Percentiles rank a stretch among this genome's conserved stretches.
Conservation (phyloP, 2,888 invertebrate genomes). For the Dichetophora obliterata region DNA sequence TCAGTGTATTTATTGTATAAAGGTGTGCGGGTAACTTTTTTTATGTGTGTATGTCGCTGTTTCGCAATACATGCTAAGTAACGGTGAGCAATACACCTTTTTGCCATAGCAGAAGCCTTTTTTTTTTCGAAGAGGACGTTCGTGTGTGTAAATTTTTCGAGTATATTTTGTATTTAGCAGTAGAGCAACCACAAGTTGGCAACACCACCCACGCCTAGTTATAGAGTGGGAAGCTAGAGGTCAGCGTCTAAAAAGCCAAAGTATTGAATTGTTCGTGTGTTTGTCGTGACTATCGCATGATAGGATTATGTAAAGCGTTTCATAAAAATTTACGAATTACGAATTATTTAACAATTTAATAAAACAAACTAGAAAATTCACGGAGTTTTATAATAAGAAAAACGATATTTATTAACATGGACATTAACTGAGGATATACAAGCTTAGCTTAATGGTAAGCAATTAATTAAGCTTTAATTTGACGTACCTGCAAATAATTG, state of each 20-base stretch:
- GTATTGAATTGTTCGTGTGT: not conserved
- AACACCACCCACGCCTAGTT: not conserved
- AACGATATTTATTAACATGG: not conserved
- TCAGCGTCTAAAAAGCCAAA: not conserved
- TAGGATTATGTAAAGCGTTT: conserved; percentile 31
- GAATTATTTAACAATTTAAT: not conserved
- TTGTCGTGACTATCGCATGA: conserved; percentile 5
- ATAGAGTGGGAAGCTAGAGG: no score
- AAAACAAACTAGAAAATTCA: not conserved
- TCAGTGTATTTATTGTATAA: not conserved
- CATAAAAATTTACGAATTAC: not conserved
- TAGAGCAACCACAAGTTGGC: not conserved
- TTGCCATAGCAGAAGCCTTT: not conserved
- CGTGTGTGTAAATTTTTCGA: not conserved
- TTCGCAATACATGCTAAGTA: not conserved
- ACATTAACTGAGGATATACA: not conserved
- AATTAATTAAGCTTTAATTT: not conserved
- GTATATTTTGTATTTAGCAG: not conserved
- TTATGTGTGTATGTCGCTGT: not conserved
- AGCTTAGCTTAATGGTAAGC: not conserved
- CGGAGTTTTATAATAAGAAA: not conserved
- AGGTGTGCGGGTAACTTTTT: not conserved
- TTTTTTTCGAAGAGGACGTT: not conserved
- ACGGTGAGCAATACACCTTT: conserved; percentile 8
- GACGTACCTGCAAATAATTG: not conserved